A percentile compares a stretch with the other conserved stretches of the same genome.
phyloP scores from a whole-genome alignment of 53 echinoderm and acorn worm species.

The Mesocentrotus franciscanus region DNA sequence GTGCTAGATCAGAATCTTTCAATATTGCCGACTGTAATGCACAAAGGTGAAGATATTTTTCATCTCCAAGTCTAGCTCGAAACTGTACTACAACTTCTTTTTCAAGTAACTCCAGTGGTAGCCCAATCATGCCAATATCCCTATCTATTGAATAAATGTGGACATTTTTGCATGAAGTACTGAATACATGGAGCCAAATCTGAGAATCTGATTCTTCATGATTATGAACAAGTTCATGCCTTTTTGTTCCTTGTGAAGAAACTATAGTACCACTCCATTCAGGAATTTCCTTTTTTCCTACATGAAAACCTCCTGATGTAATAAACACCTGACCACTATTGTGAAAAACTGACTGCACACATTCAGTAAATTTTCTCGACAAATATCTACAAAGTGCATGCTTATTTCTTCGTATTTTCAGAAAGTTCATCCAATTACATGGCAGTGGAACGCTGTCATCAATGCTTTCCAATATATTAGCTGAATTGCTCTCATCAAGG shows the following conservation, averaged over 20 bases:
- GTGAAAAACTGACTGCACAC: background rate
- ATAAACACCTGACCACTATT: background rate
- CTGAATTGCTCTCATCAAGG: background rate
- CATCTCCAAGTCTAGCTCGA: slow-evolving; percentile 50
- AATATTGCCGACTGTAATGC: slow-evolving; percentile 25
- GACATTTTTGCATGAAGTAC: background rate
- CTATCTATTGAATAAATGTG: slow-evolving; percentile 56
- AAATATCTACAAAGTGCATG: background rate
- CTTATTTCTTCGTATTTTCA: background rate
- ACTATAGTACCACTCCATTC: background rate
- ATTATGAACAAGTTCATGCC: background rate
- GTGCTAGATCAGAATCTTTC: slow-evolving; percentile 60
- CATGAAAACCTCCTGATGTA: slow-evolving; percentile 7
- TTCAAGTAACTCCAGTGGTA: slow-evolving; percentile 56
- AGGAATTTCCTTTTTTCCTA: background rate
- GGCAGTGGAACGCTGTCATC: background rate
- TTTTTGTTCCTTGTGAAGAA: background rate
- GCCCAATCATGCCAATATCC: slow-evolving; percentile 72
- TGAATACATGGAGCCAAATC: background rate
- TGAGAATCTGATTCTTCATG: background rate
- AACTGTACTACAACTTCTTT: slow-evolving; percentile 67
- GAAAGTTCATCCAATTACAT: background rate
- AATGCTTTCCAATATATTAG: background rate
- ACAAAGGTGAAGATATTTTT: background rate
- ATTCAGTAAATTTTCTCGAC: background rate